These are phyloP conservation scores for Bubalus kerabau DNA, from an alignment of 2,113 vertebrate species.

Conservation along the genomic window DNA sequence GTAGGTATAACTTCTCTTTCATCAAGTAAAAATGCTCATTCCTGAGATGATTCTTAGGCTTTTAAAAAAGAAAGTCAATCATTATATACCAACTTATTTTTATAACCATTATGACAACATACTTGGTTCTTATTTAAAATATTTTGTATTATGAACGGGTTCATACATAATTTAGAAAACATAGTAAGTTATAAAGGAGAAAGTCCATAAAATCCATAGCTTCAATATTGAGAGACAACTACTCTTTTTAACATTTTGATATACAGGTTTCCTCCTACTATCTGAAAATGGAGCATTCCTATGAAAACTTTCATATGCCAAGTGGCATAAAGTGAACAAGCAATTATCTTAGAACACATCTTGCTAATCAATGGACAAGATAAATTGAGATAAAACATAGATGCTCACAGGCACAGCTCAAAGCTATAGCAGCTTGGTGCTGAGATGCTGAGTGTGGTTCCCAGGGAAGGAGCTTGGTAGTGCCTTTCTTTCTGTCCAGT, in stretches of 20 bases:
- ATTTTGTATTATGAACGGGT: neutral
- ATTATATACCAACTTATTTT: neutral
- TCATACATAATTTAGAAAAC: neutral
- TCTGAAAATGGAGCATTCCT: neutral
- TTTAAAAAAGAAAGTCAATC: neutral
- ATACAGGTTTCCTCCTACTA: neutral
- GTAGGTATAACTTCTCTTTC: neutral
- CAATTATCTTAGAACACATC: neutral
- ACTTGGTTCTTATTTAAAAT: neutral
- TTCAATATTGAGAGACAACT: neutral
- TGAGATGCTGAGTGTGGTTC: neutral
- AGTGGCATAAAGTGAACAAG: neutral
- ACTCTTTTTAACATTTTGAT: neutral
- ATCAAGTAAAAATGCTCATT: neutral
- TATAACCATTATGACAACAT: neutral
- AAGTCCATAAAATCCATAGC: neutral
- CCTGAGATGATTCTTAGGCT: neutral
- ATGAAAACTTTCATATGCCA: neutral
- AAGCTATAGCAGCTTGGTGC: neutral
- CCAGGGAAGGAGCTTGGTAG: neutral
- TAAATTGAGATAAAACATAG: neutral
- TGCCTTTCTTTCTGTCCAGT: neutral
- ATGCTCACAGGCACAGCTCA: neutral
- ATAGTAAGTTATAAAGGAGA: neutral
- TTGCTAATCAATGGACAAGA: neutral